A percentile compares a stretch with the other conserved stretches of the same genome.
These are phyloP conservation scores for Sebastes steindachneri DNA, from an alignment of 2,797 vertebrate genomes.

Conservation along the genomic window DNA sequence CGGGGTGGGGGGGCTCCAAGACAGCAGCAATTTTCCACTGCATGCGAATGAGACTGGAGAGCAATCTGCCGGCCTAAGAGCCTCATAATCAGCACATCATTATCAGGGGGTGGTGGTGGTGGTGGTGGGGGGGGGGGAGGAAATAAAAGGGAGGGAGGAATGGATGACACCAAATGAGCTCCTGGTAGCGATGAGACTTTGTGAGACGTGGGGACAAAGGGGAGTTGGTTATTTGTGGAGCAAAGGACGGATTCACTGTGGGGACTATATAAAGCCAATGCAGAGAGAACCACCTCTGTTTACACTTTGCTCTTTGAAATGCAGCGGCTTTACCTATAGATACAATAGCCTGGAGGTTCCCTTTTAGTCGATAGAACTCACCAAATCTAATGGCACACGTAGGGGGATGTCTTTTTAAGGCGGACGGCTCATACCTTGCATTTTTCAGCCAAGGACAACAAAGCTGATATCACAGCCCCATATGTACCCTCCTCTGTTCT, in stretches of 20 bases:
- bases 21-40: slow-evolving; percentile 81
- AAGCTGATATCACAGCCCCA: slow-evolving; percentile 52
- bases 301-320: slow-evolving; percentile 43
- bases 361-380: slow-evolving; percentile 40
- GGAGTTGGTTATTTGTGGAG: slow-evolving; percentile 26
- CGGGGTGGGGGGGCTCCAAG: slow-evolving; percentile 70
- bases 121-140: slow-evolving; percentile 44
- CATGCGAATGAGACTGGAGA: slow-evolving; percentile 80
- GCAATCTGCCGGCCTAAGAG: slow-evolving; percentile 81
- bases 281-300: slow-evolving; percentile 39
- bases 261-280: slow-evolving; percentile 27
- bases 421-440: slow-evolving; percentile 56
- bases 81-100: slow-evolving; percentile 84
- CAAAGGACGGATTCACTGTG: slow-evolving; percentile 36
- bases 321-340: slow-evolving; percentile 27
- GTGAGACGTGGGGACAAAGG: slow-evolving; percentile 5
- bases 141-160: slow-evolving; percentile 51
- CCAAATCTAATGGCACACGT: slow-evolving; percentile 42
- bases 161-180: slow-evolving; percentile 60
- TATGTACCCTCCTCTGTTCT: slow-evolving; percentile 33
- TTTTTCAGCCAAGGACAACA: slow-evolving; percentile 63
- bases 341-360: slow-evolving; percentile 32
- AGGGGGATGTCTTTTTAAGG: slow-evolving; percentile 24
- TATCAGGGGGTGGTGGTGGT: slow-evolving; percentile 66
- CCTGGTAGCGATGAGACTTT: slow-evolving; percentile 52